Evolutionary conservation across 2,888 invertebrate species (phyloP), one percentile per base, ranked within the genome.

Genomic region (Amblyjoppa proteus): DNA sequence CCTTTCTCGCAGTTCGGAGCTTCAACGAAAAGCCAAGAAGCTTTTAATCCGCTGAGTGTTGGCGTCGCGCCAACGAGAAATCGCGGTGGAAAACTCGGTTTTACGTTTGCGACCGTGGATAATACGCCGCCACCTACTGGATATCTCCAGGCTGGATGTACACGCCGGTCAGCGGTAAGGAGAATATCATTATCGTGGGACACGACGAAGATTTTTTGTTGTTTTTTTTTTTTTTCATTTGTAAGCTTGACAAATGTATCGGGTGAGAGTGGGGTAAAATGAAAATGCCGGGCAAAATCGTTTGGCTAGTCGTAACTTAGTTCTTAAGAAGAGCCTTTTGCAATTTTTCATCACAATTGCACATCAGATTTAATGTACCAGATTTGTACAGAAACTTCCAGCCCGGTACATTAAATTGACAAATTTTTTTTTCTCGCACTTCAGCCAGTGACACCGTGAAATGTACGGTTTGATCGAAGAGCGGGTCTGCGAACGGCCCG

Each of bases 1-100:
- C 45, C 16, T 45, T 16, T 75, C 66, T 28, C 56, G 49, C 31
- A 64, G 73, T 74, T 80, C 79, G 61, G 81, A 75, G 81, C 80
- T 85, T 85, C 85, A 58, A 80, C 84, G 81, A 85, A 81, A 88
- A 89, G 90, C 88, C 89, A 89, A 91, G 92, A 91, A 91, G 92
- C 91, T 92, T 93, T 93, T 92, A 93, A 93, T 93, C 92, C 90
- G 89, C 87, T 87, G 89, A 91, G 90, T 90, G 91, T 91, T 93
- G 93, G 93, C 93, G 88, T 77, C 77, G 81, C 86, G 93, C 93
- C 93, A 94, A 89, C 90, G 87, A 41, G 66, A 49, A 38, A 88
- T 88, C 87, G 80, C 81, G 85, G 75, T 79, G 87, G 74, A 86
- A 86, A 79, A 81, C 80, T 68, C 83, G 70, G 84, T 84, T 79